Percentiles rank a stretch among this genome's conserved stretches.
phyloP scores from a whole-genome alignment of 2,113 vertebrate species.

The Caranx melampygus region DNA sequence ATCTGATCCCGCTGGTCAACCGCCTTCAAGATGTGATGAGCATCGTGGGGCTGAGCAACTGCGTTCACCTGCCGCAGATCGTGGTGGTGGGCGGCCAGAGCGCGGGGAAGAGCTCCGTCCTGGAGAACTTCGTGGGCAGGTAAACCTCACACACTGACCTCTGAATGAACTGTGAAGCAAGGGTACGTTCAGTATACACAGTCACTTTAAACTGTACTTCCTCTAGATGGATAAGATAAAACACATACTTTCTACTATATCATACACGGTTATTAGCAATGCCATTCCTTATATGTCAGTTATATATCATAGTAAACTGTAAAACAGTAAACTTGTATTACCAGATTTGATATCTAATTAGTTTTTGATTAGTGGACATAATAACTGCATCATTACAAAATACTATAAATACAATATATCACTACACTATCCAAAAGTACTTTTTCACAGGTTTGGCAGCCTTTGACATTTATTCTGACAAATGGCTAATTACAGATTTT shows the following conservation, averaged over 20 bases:
- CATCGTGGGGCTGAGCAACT: conserved; percentile 87
- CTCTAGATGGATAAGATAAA: background rate
- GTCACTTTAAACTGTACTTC: background rate
- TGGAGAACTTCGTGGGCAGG: conserved; percentile 93
- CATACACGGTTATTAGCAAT: too few relatives aligned
- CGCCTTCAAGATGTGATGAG: conserved; percentile 91
- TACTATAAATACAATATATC: background rate
- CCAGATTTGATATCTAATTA: background rate
- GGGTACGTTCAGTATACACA: background rate
- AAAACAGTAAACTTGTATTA: too few relatives aligned
- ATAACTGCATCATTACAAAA: background rate
- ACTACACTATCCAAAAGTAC: background rate
- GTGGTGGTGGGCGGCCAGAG: conserved; percentile 92
- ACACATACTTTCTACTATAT: background rate
- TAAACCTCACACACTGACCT: conserved; percentile 50
- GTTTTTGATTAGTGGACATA: background rate
- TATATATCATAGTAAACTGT: too few relatives aligned
- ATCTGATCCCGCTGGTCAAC: conserved; percentile 94
- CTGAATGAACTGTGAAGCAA: background rate
- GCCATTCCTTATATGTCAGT: too few relatives aligned
- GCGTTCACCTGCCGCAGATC: conserved; percentile 90
- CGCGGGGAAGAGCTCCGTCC: conserved; percentile 91
- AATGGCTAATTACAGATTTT: background rate
- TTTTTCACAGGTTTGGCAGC: background rate
- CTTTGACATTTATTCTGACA: background rate